A percentile compares a stretch with the other conserved stretches of the same genome.
Evolutionary conservation across 2,888 invertebrate genomes (phyloP).

Genomic region (Gymnocheta viridis): DNA sequence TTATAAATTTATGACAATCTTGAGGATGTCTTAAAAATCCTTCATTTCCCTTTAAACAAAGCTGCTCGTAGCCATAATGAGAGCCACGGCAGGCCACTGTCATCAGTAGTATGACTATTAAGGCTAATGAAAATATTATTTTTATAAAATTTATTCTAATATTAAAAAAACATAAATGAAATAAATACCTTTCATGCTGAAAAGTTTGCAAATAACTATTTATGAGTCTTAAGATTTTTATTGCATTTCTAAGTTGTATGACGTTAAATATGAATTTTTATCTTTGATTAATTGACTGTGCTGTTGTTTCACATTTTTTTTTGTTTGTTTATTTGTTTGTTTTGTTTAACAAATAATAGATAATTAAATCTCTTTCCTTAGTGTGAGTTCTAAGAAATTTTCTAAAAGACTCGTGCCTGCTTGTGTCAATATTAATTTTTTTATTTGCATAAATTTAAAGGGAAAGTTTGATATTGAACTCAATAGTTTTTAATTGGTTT

Average conservation of each 20-base stretch:
- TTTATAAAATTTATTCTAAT: neutral
- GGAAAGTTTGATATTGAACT: neutral
- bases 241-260: constrained; percentile 1
- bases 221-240: neutral
- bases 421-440: neutral
- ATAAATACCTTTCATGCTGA: constrained; percentile 60
- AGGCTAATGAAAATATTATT: neutral
- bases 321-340: constrained; percentile 13
- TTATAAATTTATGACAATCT: constrained; percentile 74
- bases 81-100: neutral
- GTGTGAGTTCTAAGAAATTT: neutral
- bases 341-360: constrained; percentile 20
- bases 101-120: neutral
- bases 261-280: constrained; percentile 1
- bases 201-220: constrained; percentile 41
- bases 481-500: neutral
- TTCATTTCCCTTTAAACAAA: constrained; percentile 38
- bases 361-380: constrained; percentile 28
- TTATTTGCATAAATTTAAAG: neutral
- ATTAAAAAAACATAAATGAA: neutral
- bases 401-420: neutral
- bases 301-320: constrained; percentile 9
- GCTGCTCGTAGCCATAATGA: neutral
- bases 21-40: constrained; percentile 72
- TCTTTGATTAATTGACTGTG: constrained; percentile 48